Percentiles rank a stretch among this genome's conserved stretches.
These are phyloP conservation scores for Paradisaea rubra DNA, from an alignment of 2,113 vertebrate species.

Conservation along the genomic window DNA sequence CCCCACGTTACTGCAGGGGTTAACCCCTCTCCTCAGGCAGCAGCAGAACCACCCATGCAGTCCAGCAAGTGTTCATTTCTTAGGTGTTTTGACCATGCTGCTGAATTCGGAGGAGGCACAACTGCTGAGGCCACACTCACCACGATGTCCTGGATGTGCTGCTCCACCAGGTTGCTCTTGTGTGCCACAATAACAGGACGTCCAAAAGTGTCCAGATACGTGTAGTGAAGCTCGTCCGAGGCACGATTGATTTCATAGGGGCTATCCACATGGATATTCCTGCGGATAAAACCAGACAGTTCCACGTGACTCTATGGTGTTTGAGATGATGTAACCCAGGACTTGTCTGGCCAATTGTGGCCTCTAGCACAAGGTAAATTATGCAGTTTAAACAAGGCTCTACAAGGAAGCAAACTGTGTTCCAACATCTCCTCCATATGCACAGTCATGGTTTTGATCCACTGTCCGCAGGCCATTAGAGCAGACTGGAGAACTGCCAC, in stretches of 20 bases:
- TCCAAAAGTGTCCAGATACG: slow-evolving; percentile 95
- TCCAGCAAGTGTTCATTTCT: neutral
- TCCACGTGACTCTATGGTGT: neutral
- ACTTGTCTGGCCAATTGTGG: neutral
- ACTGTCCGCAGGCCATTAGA: neutral
- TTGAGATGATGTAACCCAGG: neutral
- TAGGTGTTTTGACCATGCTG: accelerated
- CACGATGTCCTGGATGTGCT: slow-evolving; percentile 97
- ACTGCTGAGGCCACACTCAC: slow-evolving; percentile 64
- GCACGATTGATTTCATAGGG: slow-evolving; percentile 87
- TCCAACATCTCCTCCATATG: neutral
- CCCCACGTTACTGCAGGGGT: neutral
- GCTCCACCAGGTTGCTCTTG: slow-evolving; percentile 94
- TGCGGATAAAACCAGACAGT: slow-evolving; percentile 35
- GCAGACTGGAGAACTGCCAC: neutral
- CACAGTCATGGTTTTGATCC: neutral
- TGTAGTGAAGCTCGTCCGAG: slow-evolving; percentile 90
- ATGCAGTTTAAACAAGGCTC: neutral
- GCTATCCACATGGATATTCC: slow-evolving; percentile 91
- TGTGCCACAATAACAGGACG: slow-evolving; percentile 91
- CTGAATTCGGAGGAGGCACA: neutral
- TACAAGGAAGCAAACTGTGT: neutral
- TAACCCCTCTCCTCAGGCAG: neutral
- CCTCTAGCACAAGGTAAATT: neutral
- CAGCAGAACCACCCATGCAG: neutral